phyloP scores from a whole-genome alignment of 1,140 invertebrate genomes.

The Megalopta genalis region DNA sequence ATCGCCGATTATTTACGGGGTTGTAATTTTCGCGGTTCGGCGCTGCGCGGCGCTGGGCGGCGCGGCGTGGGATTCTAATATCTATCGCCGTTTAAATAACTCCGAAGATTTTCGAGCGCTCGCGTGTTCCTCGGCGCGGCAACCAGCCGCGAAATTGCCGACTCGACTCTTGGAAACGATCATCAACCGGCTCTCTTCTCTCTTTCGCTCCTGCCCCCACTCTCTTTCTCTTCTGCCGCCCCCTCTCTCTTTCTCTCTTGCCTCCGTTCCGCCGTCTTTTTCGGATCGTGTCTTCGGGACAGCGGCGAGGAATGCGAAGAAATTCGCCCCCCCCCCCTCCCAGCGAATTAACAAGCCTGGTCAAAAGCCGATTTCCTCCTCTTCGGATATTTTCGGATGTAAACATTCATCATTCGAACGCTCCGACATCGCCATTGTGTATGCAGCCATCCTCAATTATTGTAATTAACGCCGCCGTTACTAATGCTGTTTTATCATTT shows the following conservation, averaged over 20 bases:
- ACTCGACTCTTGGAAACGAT: background rate
- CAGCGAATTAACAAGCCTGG: background rate
- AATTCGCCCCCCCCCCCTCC: background rate
- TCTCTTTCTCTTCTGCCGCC: background rate
- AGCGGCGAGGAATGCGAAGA: background rate
- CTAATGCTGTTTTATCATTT: too few relatives aligned
- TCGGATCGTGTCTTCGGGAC: too few relatives aligned
- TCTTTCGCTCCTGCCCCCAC: background rate
- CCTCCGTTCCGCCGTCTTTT: too few relatives aligned
- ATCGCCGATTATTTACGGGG: constrained; percentile 19
- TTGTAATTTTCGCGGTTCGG: constrained; percentile 3
- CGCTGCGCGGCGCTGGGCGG: too few relatives aligned
- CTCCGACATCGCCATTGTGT: too few relatives aligned
- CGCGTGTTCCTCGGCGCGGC: background rate
- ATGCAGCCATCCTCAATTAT: too few relatives aligned
- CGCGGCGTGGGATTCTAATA: constrained; percentile 26
- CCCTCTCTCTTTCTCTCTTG: background rate
- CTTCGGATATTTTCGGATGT: too few relatives aligned
- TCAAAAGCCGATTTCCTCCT: too few relatives aligned
- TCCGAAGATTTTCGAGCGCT: background rate
- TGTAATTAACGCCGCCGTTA: too few relatives aligned
- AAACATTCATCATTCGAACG: too few relatives aligned
- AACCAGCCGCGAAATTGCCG: constrained; percentile 6
- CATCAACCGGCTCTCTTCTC: background rate
- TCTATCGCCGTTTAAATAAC: constrained; percentile 14